Conservation (phyloP, 2,797 vertebrate genomes). For the Aeoliscus strigatus region DNA sequence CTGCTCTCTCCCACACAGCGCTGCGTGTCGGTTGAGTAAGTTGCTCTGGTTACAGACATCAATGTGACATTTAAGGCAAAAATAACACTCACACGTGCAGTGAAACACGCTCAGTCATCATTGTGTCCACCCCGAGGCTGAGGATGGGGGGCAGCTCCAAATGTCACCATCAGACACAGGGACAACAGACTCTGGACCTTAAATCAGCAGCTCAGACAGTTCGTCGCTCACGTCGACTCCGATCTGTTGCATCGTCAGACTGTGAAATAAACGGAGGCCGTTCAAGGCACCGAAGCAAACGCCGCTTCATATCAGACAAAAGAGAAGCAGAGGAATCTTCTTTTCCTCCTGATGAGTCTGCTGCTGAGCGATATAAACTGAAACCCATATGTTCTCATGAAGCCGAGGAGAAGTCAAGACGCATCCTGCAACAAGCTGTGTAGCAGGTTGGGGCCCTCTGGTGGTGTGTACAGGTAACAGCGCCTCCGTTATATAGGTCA, state of each 20-base stretch:
- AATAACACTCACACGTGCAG: slow-evolving; percentile 10
- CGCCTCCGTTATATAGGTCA: slow-evolving; percentile 55
- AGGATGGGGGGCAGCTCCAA: slow-evolving; percentile 24
- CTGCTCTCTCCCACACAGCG: slow-evolving; percentile 39
- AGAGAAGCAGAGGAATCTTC: too few relatives aligned
- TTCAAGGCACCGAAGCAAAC: too few relatives aligned
- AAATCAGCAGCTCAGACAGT: slow-evolving; percentile 18
- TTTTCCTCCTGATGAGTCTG: too few relatives aligned
- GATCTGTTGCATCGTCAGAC: not conserved
- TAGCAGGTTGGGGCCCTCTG: slow-evolving; percentile 14
- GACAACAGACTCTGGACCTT: slow-evolving; percentile 28
- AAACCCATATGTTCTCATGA: not conserved
- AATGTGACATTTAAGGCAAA: slow-evolving; percentile 45
- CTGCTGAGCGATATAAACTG: too few relatives aligned
- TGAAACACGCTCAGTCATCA: slow-evolving; percentile 51
- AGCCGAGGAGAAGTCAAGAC: too few relatives aligned
- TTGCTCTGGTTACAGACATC: slow-evolving; percentile 38
- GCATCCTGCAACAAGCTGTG: too few relatives aligned
- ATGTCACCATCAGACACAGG: slow-evolving; percentile 26
- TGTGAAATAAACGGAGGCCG: too few relatives aligned
- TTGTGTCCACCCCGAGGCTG: slow-evolving; percentile 20
- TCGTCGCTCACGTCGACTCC: not conserved
- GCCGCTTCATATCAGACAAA: too few relatives aligned
- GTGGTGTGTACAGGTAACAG: slow-evolving; percentile 10
- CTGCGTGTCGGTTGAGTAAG: slow-evolving; percentile 38